These are phyloP conservation scores for Pristis pectinata DNA, from an alignment of 2,797 vertebrate species.

Conservation along the genomic window DNA sequence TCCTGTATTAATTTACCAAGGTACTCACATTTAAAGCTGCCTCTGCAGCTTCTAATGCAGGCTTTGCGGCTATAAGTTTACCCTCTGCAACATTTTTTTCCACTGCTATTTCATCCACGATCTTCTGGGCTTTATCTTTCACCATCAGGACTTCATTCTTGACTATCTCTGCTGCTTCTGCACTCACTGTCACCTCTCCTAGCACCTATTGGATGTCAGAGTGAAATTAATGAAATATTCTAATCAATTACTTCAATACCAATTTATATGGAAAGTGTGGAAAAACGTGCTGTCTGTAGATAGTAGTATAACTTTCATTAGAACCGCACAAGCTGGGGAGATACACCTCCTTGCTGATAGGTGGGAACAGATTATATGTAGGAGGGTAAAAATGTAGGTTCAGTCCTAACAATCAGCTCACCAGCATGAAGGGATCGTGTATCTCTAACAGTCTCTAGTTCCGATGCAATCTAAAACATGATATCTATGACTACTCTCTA, in stretches of 20 bases:
- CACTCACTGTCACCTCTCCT: constrained; percentile 70
- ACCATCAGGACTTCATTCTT: constrained; percentile 73
- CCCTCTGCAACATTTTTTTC: constrained; percentile 68
- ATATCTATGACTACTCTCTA: too few species aligned
- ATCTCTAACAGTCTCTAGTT: too few species aligned
- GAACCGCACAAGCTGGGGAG: background rate
- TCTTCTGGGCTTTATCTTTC: constrained; percentile 73
- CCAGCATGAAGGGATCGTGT: too few species aligned
- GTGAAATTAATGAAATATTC: constrained; percentile 36
- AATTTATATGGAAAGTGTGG: background rate
- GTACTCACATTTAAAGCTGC: constrained; percentile 68
- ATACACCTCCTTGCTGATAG: too few species aligned
- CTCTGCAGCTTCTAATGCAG: constrained; percentile 68
- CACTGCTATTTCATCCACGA: constrained; percentile 68
- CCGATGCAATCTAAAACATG: too few species aligned
- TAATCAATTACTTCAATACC: background rate
- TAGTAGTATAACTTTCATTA: background rate
- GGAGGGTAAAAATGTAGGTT: too few species aligned
- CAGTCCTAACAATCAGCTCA: too few species aligned
- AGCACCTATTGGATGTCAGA: constrained; percentile 57
- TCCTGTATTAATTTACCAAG: background rate
- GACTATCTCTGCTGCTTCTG: constrained; percentile 66
- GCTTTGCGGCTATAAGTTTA: constrained; percentile 69
- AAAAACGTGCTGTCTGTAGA: background rate
- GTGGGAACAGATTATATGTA: too few species aligned